phyloP scores from a whole-genome alignment of 1,140 invertebrate species.

The Lepidurus packardi region DNA sequence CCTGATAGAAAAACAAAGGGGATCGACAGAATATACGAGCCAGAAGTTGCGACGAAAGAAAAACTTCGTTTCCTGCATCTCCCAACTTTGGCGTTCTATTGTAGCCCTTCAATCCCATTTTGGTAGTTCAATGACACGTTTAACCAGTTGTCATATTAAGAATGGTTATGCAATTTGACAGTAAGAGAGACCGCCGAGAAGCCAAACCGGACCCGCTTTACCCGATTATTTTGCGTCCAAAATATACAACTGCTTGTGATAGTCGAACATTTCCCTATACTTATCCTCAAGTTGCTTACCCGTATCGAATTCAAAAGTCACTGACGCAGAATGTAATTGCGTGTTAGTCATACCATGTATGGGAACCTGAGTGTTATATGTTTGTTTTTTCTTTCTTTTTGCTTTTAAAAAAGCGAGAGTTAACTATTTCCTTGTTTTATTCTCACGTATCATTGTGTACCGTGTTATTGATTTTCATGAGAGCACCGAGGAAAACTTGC shows the following conservation, averaged over 20 bases:
- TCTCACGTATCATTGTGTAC: background rate
- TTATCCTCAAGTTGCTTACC: background rate
- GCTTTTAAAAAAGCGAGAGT: background rate
- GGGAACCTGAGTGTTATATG: background rate
- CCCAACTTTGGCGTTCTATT: background rate
- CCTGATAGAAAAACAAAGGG: background rate
- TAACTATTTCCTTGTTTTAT: constrained; percentile 13
- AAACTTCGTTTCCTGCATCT: background rate
- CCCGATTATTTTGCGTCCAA: background rate
- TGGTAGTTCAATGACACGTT: constrained; percentile 14
- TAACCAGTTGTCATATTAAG: constrained; percentile 12
- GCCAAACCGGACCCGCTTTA: background rate
- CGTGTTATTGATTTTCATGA: background rate
- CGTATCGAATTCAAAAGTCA: background rate
- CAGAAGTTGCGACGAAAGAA: background rate
- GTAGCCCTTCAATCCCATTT: background rate
- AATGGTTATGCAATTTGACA: background rate
- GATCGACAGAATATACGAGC: background rate
- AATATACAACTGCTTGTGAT: background rate
- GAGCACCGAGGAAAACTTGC: background rate
- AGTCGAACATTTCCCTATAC: background rate
- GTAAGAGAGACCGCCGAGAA: background rate
- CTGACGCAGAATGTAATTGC: background rate
- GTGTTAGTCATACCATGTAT: background rate
- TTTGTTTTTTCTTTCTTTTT: background rate